Evolutionary conservation across 2,888 invertebrate species (phyloP), one percentile per base, ranked within the genome.

Genomic region (Cryptophagus acutangulus): DNA sequence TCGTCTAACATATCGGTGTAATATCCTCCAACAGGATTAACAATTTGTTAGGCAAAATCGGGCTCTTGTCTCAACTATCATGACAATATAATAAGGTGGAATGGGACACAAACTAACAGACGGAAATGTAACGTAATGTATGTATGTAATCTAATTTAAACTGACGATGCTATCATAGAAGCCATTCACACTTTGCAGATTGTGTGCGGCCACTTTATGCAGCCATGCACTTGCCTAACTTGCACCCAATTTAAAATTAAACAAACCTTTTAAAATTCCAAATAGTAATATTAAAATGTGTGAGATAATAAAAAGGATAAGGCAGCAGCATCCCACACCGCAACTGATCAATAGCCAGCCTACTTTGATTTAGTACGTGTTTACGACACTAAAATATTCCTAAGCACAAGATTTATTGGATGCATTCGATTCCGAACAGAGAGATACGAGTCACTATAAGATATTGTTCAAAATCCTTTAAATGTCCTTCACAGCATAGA

Each of bases 371-470:
- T 62, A 62, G 53, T 51, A 55, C 49, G 57, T 61, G 59, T 60
- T 60, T 59, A 52, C 55, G 58, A 55, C 58, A 56, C 55, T 59
- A 59, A 62, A 61, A 61, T 59, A 62, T 61, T 60, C 59, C 52
- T 52, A 48, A 51, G 40, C 39, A 33, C 28, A 49, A 58, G 60
- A 62, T 62, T 62, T 62, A 62, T 62, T 55, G 50, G 54, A 43
- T 58, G 54, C 57, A 53, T 56, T 56, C 54, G 58, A 58, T 58
- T 45, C 48, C 38, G 48, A 54, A 58, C 54, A 54, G 49, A 51
- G 31, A 55, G 54, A 56, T 53, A 56, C 51, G 41, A 42, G 49
- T 44, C 46, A 45, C 43, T 45, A 15, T 10, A 10, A 44, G 50
- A 55, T 55, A 54, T 55, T 54, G 55, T 53, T 52, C 45, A 45